These are phyloP conservation scores for Tachina grossa DNA, from an alignment of 2,888 invertebrate genomes.

Conservation along the genomic window DNA sequence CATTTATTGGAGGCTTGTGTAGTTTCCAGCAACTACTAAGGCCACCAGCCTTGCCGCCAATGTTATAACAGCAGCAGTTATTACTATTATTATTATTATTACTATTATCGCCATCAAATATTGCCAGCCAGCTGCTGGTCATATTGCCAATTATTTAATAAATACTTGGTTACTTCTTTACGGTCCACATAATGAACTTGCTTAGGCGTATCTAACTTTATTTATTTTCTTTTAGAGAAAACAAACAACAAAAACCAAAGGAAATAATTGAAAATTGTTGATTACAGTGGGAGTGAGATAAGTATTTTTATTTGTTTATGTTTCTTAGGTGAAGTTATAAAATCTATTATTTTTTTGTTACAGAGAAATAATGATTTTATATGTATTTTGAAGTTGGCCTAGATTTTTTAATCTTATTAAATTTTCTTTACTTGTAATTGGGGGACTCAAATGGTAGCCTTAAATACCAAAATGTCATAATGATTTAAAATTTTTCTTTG, in stretches of 20 bases:
- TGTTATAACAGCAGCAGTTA: neutral
- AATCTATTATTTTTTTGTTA: too few species aligned
- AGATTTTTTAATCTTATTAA: too few species aligned
- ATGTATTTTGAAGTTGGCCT: too few species aligned
- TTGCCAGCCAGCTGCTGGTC: conserved; percentile 14
- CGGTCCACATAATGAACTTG: neutral
- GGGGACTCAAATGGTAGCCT: too few species aligned
- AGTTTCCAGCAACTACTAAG: neutral
- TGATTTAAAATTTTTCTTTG: too few species aligned
- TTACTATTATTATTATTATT: conserved; percentile 13
- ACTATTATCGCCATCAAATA: conserved; percentile 8
- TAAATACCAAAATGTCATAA: too few species aligned
- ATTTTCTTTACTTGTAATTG: too few species aligned
- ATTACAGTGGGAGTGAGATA: neutral
- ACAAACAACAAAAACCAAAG: neutral
- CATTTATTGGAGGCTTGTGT: neutral
- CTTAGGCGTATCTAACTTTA: too few species aligned
- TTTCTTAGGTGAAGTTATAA: too few species aligned
- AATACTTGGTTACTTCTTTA: conserved; percentile 12
- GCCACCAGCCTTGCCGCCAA: neutral
- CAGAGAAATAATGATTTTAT: too few species aligned
- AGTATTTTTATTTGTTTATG: too few species aligned
- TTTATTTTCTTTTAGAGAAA: too few species aligned
- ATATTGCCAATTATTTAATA: neutral
- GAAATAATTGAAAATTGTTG: neutral